Evolutionary conservation across 2,113 vertebrate species (phyloP).

Genomic region (Chrysochloris asiatica): DNA sequence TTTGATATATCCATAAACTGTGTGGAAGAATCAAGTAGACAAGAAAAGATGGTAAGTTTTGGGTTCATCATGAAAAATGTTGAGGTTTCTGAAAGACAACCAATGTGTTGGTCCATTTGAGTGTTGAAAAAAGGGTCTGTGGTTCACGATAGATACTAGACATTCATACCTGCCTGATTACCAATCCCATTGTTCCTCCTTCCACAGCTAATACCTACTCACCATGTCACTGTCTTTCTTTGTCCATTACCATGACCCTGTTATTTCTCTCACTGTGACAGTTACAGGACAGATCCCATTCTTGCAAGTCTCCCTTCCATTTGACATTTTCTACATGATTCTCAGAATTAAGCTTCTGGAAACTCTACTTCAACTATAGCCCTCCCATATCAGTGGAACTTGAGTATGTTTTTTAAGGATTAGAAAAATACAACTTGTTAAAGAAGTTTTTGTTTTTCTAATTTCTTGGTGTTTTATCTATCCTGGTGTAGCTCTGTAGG

Average conservation of each 20-base stretch:
- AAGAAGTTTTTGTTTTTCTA: background rate
- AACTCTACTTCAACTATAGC: background rate
- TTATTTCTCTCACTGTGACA: background rate
- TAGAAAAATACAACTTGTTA: background rate
- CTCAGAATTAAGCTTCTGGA: background rate
- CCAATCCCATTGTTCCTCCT: background rate
- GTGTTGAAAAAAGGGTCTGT: background rate
- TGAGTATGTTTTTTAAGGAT: background rate
- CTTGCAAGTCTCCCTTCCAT: too few relatives aligned
- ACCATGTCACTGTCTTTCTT: fast-evolving
- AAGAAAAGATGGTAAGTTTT: background rate
- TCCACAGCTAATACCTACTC: fast-evolving
- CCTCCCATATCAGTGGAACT: background rate
- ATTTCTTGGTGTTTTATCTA: background rate
- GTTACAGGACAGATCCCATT: too few relatives aligned
- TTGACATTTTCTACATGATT: background rate
- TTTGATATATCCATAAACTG: background rate
- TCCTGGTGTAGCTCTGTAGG: background rate
- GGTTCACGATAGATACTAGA: background rate
- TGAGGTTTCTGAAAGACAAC: background rate
- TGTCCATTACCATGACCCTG: background rate
- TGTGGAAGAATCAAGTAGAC: background rate
- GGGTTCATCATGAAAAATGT: background rate
- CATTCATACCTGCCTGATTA: background rate
- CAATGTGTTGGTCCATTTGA: too few relatives aligned